Evolutionary conservation across 2,888 invertebrate species (phyloP).

Genomic region (Glyphotaelius pellucidus): DNA sequence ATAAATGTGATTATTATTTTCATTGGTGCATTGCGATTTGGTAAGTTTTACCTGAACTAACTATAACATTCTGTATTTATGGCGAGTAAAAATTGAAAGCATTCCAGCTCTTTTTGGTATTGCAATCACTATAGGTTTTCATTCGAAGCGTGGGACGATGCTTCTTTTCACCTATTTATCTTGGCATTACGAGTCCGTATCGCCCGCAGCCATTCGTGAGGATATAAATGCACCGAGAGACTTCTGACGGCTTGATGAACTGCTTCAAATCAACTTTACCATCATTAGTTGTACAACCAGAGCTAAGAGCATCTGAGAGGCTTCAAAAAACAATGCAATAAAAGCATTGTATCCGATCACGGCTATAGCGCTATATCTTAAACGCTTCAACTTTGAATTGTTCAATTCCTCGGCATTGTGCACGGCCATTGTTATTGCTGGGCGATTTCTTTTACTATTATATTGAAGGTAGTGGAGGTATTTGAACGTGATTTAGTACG

Average conservation of each 20-base stretch:
- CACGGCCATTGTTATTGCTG: background rate
- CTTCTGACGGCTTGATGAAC: constrained; percentile 4
- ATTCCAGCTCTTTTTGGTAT: background rate
- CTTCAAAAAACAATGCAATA: constrained; percentile 25
- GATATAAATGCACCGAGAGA: background rate
- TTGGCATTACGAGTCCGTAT: background rate
- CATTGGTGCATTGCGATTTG: background rate
- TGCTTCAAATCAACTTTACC: background rate
- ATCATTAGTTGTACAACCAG: constrained; percentile 17
- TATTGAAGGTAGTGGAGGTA: background rate
- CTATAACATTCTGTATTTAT: background rate
- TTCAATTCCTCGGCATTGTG: background rate
- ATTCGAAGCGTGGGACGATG: constrained; percentile 5
- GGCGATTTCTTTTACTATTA: background rate
- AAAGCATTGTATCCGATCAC: background rate
- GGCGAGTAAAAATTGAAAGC: background rate
- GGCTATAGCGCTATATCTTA: constrained; percentile 14
- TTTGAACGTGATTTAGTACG: background rate
- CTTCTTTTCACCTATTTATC: constrained; percentile 30
- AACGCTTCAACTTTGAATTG: background rate
- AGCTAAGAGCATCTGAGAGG: background rate
- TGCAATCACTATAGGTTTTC: background rate
- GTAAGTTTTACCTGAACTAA: background rate
- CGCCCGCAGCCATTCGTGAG: background rate
- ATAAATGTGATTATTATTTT: no score